Conservation (phyloP, 2,113 vertebrate genomes). For the Ptyas mucosa region DNA sequence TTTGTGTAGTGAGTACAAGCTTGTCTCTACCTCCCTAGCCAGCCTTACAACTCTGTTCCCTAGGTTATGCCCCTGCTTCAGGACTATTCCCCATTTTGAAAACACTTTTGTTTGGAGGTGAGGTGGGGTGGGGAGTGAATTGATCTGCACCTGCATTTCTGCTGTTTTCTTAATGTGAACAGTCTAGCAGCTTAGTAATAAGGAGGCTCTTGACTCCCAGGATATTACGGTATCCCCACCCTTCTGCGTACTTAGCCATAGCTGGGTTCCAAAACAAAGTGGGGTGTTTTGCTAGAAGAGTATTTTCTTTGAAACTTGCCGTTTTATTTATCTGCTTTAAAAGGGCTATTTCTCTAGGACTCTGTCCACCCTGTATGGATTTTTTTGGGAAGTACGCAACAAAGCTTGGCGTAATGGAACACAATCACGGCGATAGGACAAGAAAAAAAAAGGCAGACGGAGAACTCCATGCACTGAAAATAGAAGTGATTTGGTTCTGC, state of each 20-base stretch:
- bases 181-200: background rate
- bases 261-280: background rate
- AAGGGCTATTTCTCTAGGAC: background rate
- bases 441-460: background rate
- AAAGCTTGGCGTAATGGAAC: background rate
- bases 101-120: background rate
- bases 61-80: background rate
- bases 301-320: background rate
- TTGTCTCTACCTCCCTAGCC: slow-evolving; percentile 11
- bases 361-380: background rate
- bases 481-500: background rate
- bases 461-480: background rate
- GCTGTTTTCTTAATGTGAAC: background rate
- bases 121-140: too few species aligned
- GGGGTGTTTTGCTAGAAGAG: background rate
- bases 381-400: background rate
- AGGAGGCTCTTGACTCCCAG: background rate
- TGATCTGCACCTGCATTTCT: background rate
- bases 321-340: background rate
- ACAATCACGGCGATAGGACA: background rate
- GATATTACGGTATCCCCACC: background rate
- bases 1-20: slow-evolving; percentile 53
- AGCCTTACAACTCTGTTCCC: background rate
- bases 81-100: background rate
- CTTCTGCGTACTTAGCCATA: background rate